These are phyloP conservation scores for Alcis repandata DNA, from an alignment of 2,888 invertebrate species.

Conservation along the genomic window DNA sequence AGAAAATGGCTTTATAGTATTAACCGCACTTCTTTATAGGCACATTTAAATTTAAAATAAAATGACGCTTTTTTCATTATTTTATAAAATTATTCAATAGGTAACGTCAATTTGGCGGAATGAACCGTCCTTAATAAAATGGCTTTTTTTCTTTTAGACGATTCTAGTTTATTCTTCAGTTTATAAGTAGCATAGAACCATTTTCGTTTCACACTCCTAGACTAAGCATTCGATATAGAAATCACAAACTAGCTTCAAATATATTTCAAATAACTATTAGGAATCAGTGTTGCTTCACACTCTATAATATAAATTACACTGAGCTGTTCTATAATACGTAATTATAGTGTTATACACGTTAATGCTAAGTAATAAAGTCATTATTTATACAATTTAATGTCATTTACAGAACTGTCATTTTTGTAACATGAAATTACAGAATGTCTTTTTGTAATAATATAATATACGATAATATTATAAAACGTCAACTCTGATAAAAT, in stretches of 20 bases:
- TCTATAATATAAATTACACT: constrained; percentile 71
- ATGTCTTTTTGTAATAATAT: background rate
- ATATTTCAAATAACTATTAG: constrained; percentile 79
- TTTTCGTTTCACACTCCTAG: constrained; percentile 58
- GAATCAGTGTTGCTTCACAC: constrained; percentile 83
- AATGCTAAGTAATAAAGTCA: constrained; percentile 76
- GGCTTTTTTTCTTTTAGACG: background rate
- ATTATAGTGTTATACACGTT: constrained; percentile 81
- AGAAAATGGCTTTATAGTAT: constrained; percentile 55
- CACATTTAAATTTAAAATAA: constrained; percentile 8
- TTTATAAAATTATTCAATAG: constrained; percentile 4
- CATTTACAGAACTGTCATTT: constrained; percentile 38
- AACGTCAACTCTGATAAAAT: constrained; percentile 14
- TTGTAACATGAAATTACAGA: constrained; percentile 14
- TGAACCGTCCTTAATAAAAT: constrained; percentile 22
- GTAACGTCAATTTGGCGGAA: constrained; percentile 9
- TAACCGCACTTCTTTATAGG: constrained; percentile 22
- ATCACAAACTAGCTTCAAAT: constrained; percentile 83
- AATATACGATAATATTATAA: background rate
- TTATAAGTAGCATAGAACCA: constrained; percentile 51
- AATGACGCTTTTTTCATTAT: background rate
- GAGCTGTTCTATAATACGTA: constrained; percentile 84
- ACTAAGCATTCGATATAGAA: constrained; percentile 74
- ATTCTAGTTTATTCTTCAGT: background rate
- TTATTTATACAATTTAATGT: constrained; percentile 74